Evolutionary conservation across 1,140 invertebrate genomes (phyloP), one percentile per base, ranked within the genome.

Genomic region (Muscidifurax raptorellus): DNA sequence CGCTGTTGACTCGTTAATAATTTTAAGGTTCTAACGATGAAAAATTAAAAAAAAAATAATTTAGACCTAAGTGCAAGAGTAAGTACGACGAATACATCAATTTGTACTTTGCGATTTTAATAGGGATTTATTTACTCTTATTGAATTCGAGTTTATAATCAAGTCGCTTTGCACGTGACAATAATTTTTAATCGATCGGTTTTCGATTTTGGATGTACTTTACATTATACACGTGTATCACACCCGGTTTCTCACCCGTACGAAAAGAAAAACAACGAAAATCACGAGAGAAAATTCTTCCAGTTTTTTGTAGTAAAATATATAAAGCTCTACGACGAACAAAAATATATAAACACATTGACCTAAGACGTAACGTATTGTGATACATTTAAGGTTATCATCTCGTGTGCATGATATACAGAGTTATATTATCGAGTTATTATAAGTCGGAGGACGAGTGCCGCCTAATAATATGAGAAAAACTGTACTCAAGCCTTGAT

Each of bases 341-440:
- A 82, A 74, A 5, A 67, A 69, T 18, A 30, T 13, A 76, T 52
- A 76, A 66, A 47, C 72, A 52, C 27, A 52, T 71, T 36, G 78
- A 80, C 76, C 47, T 67, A 67, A 67, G 72, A 77, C 27, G 79
- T 85, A 85, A 81, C 59, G 10, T 69, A 85, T 85, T 81, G 84
- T 85, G 79, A 85, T 85, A 85, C 59, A 69, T 81, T 80, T 85
- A 76, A 80, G 59, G 28, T 85, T 81, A 85, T 59, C 52, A n/a
- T 77, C 72, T 76, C 79, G 40, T 78, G 44, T 82, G 72, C 75
- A 71, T 67, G 44, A 67, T 40, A 66, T 36, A 82, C 13, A 32
- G 25, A 59, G 52, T 59, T 69, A 47, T 40, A 75, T 66, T 18
- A 22, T 59, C 15, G 52, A 59, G 52, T 59, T 59, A 67, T 44